Base-by-base conservation (phyloP, 2,113 vertebrate species). In the Polypterus bichir region DNA sequence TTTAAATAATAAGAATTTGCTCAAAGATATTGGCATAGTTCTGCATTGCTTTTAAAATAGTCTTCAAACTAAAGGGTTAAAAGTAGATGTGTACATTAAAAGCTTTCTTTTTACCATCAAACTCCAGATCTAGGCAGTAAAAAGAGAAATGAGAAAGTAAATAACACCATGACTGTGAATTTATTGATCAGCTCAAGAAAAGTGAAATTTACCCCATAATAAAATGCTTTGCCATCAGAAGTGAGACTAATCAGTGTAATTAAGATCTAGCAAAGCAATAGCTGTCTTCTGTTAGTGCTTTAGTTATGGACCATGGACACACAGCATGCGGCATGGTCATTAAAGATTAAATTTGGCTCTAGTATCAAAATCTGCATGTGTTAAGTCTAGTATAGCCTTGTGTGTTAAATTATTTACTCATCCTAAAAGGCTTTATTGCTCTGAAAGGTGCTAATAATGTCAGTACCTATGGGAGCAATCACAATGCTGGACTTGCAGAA, bases 141-240 rank as follows among this genome's bases (percentile, higher is more conserved):
- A 27, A 58, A 56, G 54, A 27, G 5, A 27, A 56, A 6, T 10
- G 11, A 3, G 6, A 10, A 58, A 58, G 56, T 58, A 5, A 58
- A 58, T 58, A 58, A 58, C 56, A 58, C 7, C 56, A 44, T 44
- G 5, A 9, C 5, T 58, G 27, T 58, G 27, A 58, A 58, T 58
- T 45, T 58, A 58, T 58, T 58, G 56, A 58, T 58, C 44, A 44
- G n/a, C n/a, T 45, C 3, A 9, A 44, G 44, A 27, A 44, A 58
- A 58, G 56, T 58, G 56, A 58, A 58, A 58, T 58, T 27, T 58
- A 6, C 56, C 56, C 56, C 56, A 58, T 58, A 58, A 58, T 45
- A 44, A 58, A 58, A 58, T 58, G 56, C 27, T 58, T 7, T 5
- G 46, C 27, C 4, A 11, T 44, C 56, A 7, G 27, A 58, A 58